Evolutionary conservation across 2,113 vertebrate genomes (phyloP).

Genomic region (Oryzias woworae): DNA sequence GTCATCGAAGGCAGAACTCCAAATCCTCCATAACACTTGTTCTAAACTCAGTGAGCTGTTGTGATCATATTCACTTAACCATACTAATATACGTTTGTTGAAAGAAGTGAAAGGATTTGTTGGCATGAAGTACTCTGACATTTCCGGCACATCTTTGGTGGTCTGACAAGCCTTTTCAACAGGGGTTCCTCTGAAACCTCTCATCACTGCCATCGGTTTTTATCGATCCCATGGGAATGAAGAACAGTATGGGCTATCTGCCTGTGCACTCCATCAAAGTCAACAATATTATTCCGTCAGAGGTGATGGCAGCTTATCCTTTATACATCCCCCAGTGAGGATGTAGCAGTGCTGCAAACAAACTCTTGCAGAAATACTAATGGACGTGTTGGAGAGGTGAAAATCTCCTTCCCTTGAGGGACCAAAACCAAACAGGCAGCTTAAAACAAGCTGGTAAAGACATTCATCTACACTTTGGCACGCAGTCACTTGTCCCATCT

Average conservation of each 20-base stretch:
- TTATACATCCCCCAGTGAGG: slow-evolving; percentile 25
- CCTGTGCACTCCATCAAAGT: slow-evolving; percentile 41
- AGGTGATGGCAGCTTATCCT: slow-evolving; percentile 26
- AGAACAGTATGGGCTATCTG: slow-evolving; percentile 10
- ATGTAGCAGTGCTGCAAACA: slow-evolving; percentile 18
- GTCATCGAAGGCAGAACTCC: slow-evolving; percentile 8
- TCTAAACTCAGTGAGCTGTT: background rate
- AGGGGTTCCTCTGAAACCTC: background rate
- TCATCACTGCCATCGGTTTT: slow-evolving; percentile 1
- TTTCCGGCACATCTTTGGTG: background rate
- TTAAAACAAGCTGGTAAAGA: slow-evolving; percentile 31
- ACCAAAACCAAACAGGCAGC: slow-evolving; percentile 12
- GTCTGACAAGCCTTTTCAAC: background rate
- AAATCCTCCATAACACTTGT: slow-evolving; percentile 6
- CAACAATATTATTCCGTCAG: slow-evolving; percentile 42
- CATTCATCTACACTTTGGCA: slow-evolving; percentile 36
- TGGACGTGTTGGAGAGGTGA: slow-evolving; percentile 33
- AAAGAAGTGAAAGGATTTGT: background rate
- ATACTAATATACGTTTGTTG: background rate
- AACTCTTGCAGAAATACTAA: slow-evolving; percentile 49
- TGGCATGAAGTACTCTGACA: background rate
- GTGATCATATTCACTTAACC: background rate
- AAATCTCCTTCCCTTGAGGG: slow-evolving; percentile 10
- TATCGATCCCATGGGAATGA: slow-evolving; percentile 17
- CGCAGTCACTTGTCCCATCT: slow-evolving; percentile 14